Evolutionary conservation across 2,113 vertebrate genomes (phyloP).

Genomic region (Alaudala cheleensis): DNA sequence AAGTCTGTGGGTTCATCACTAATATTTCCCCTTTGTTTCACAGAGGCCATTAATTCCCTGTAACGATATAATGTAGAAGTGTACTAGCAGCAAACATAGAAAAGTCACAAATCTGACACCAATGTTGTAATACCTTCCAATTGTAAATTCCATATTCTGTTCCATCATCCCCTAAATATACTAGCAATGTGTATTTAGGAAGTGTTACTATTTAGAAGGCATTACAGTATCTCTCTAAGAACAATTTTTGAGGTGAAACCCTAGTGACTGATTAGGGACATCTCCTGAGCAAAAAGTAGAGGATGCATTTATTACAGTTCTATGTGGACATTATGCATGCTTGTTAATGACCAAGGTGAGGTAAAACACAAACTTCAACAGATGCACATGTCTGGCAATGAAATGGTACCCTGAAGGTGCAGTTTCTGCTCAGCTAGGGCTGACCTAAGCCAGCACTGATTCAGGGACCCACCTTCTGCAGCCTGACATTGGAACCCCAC

Average conservation of each 20-base stretch:
- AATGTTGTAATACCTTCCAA: neutral
- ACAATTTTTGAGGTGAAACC: neutral
- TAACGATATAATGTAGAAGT: neutral
- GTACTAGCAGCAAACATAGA: neutral
- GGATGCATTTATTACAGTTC: neutral
- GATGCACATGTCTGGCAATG: neutral
- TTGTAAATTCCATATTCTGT: neutral
- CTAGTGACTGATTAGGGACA: neutral
- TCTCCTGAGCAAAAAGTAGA: neutral
- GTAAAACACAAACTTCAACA: neutral
- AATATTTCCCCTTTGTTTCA: neutral
- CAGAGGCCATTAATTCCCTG: neutral
- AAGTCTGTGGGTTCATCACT: neutral
- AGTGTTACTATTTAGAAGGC: neutral
- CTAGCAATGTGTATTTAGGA: neutral
- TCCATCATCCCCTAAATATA: neutral
- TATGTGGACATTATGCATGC: neutral
- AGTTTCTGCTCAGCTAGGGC: neutral
- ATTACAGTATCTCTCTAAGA: neutral
- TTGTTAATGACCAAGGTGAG: neutral
- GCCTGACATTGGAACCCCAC: neutral
- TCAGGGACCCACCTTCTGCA: neutral
- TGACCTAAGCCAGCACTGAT: neutral
- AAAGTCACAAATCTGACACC: neutral
- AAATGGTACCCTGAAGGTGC: neutral